phyloP scores from a whole-genome alignment of 2,888 invertebrate genomes.

The Yponomeuta sedellus region DNA sequence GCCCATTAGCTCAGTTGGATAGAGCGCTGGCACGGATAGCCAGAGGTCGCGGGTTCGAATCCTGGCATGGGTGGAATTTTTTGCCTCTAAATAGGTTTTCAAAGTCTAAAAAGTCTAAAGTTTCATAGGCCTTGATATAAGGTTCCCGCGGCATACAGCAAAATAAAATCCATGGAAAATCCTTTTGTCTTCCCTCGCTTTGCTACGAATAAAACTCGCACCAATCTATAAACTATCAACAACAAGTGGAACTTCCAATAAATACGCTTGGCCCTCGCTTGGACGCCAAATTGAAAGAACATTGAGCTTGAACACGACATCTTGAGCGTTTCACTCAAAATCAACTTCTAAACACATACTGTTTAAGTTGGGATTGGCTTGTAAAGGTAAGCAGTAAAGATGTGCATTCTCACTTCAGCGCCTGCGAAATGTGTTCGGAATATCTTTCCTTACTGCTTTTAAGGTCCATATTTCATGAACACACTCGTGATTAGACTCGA shows the following conservation, averaged over 20 bases:
- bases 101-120: no score
- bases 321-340: not conserved
- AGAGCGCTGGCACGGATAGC: no score
- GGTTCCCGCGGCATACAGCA: no score
- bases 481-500: not conserved
- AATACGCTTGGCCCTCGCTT: slow-evolving; percentile 30
- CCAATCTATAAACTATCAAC: slow-evolving; percentile 1
- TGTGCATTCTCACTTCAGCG: not conserved
- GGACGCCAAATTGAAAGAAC: slow-evolving; percentile 37
- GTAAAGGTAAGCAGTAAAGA: not conserved
- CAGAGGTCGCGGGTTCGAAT: no score
- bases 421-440: not conserved
- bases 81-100: no score
- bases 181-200: no score
- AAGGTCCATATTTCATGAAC: not conserved
- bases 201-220: not conserved
- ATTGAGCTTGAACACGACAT: not conserved
- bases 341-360: not conserved
- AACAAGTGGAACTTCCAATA: slow-evolving; percentile 24
- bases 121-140: no score
- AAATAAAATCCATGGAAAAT: no score
- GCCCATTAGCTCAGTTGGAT: no score
- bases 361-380: not conserved
- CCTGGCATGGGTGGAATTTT: no score
- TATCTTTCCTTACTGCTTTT: not conserved